These are phyloP conservation scores for Fopius arisanus DNA, from an alignment of 1,140 invertebrate species.

Conservation along the genomic window DNA sequence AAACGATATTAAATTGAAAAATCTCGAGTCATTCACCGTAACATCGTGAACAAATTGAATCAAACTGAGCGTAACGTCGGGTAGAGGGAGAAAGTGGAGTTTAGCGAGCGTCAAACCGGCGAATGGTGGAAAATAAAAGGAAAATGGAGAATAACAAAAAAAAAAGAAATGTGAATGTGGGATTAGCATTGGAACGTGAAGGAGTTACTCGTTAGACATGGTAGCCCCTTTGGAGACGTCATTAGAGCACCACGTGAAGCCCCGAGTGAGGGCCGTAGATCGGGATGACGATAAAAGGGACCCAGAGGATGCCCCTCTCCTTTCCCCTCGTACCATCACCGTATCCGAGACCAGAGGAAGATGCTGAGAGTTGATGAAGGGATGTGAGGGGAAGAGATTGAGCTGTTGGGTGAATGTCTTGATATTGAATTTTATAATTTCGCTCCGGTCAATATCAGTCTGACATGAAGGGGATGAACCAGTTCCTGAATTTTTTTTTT, in stretches of 20 bases:
- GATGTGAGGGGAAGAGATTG: constrained; percentile 54
- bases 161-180: constrained; percentile 23
- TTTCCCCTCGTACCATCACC: background rate
- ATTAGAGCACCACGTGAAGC: constrained; percentile 62
- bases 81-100: background rate
- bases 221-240: constrained; percentile 51
- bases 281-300: constrained; percentile 53
- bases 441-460: no score
- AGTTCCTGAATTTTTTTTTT: background rate
- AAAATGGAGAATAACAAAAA: background rate
- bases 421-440: constrained; percentile 39
- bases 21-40: background rate
- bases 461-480: background rate
- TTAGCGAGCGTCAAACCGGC: background rate
- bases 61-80: background rate
- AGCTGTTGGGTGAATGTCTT: constrained; percentile 65
- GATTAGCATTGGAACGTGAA: constrained; percentile 62
- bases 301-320: background rate
- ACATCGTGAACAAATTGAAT: constrained; percentile 13
- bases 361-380: constrained; percentile 24
- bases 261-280: constrained; percentile 36
- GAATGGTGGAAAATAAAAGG: background rate
- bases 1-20: constrained; percentile 10
- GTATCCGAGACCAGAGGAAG: background rate
- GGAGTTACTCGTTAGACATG: constrained; percentile 58